Base-by-base conservation (phyloP, 2,797 vertebrate species). In the Periophthalmus magnuspinnatus region DNA sequence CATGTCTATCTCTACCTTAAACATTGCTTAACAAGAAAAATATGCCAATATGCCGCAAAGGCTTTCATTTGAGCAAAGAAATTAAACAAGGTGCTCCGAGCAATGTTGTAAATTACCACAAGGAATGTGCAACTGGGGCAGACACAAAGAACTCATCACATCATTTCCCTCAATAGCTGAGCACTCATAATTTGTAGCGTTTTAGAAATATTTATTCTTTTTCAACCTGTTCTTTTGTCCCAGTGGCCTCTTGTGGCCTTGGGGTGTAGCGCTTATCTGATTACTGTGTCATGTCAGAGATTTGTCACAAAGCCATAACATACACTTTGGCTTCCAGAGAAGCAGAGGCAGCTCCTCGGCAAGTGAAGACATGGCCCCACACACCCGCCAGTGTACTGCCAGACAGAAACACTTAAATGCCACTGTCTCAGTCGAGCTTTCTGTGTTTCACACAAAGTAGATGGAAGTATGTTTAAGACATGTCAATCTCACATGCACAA, bases 1-100 rank as follows among this genome's bases (percentile, higher is more conserved):
- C 81, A 81, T 94, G 93, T 93, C 93, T 92, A 94, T 91, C 87
- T 87, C 91, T 93, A 93, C 92, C 93, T 95, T 94, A 95, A 95
- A 95, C 92, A 93, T 87, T 94, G 91, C 92, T 94, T 93, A 95
- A 93, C 94, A 95, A 93, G 92, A 93, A 92, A 93, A 94, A 92
- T 94, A 94, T 94, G 92, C 93, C 93, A 94, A 94, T 91, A 90
- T 81, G 89, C 88, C 92, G 83, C 88, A 93, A 94, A 95, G 89
- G 86, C 90, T 93, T 94, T 95, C 89, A 94, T 94, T 96, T 93
- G 91, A 88, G 77, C 75, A 84, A 85, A 83, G 84, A 91, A 93
- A 94, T 86, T 89, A 92, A 95, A 95, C 86, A 93, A 93, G 92
- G 72, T 80, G 92, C 92, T 93, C 73, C 81, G 82, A 93, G 93